Base-by-base conservation (phyloP, 1,140 invertebrate genomes). In the Drosophila willistoni region DNA sequence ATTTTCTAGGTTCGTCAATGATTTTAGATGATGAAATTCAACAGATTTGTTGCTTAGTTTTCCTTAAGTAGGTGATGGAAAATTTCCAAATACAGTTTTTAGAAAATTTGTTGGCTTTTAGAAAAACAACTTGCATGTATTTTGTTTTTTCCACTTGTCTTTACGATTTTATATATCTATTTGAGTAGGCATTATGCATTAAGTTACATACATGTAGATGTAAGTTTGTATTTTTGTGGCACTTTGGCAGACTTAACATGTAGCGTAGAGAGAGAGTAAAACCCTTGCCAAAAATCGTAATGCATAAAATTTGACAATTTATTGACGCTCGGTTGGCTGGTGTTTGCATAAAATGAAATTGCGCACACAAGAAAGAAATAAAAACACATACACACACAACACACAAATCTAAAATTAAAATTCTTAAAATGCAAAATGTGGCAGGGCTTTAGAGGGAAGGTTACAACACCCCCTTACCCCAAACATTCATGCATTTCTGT, bases 291-390 rank as follows among this genome's bases (percentile, higher is more conserved):
- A 86, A 73, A 81, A 69, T 79, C 72, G 83, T 70, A 66, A 70
- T 83, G 86, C 86, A 90, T 90, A 90, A 90, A 90, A 90, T 90
- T 90, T 90, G 85, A 82, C 86, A 90, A 90, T 85, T 90, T 90
- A 90, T 90, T 82, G 85, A 80, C 85, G 86, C 79, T 86, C 72
- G 59, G 73, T 55, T 81, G 82, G 71, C 60, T 81, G 82, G 71
- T 57, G 68, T 67, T 71, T 74, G 67, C 41, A 68, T 59, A 69
- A 77, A 75, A 36, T 81, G 67, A 64, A 78, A 59, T 59, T 59
- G 56, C 57, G n/a, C 42, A 68, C 47, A 66, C 29, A 29, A 29
- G 29, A 29, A 29, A 39, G 44, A 59, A 57, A 33, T 61, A 41
- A 29, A 47, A 34, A 14, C 22, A 2, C 44, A n/a, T 33, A 42